Percentiles rank a stretch among this genome's conserved stretches.
These are phyloP conservation scores for Cepaea nemoralis DNA, from an alignment of 1,140 invertebrate species.

Conservation along the genomic window DNA sequence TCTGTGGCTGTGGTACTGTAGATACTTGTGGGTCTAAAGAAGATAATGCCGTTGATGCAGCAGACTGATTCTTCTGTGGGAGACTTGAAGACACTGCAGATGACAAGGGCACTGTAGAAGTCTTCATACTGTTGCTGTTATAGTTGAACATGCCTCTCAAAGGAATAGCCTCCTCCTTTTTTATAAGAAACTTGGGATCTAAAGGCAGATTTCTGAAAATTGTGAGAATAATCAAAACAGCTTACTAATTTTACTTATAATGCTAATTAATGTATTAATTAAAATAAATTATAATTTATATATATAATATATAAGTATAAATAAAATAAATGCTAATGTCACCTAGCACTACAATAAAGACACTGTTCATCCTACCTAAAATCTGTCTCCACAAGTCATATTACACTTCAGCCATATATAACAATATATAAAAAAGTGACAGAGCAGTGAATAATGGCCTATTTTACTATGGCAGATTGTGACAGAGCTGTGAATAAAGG, in stretches of 20 bases:
- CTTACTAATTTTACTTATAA: neutral
- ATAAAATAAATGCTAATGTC: too few species aligned
- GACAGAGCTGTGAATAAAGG: too few species aligned
- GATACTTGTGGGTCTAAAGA: neutral
- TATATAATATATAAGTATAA: too few species aligned
- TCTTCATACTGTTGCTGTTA: conserved; percentile 43
- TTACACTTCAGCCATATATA: too few species aligned
- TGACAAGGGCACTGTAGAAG: conserved; percentile 11
- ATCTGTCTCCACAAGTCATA: too few species aligned
- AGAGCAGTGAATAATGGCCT: too few species aligned
- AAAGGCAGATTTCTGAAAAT: conserved; percentile 56
- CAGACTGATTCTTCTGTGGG: conserved; percentile 37
- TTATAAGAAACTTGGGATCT: conserved; percentile 63
- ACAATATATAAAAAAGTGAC: too few species aligned
- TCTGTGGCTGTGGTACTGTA: neutral
- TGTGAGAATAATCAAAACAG: neutral
- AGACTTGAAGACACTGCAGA: neutral
- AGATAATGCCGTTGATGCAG: conserved; percentile 21
- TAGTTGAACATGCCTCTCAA: conserved; percentile 49
- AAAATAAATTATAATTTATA: too few species aligned
- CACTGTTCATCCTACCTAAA: too few species aligned
- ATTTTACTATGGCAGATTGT: too few species aligned
- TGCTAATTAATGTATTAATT: neutral
- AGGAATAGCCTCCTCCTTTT: conserved; percentile 64
- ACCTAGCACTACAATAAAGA: too few species aligned